Evolutionary conservation across 2,888 invertebrate species (phyloP).

Genomic region (Nephrotoma appendiculata): DNA sequence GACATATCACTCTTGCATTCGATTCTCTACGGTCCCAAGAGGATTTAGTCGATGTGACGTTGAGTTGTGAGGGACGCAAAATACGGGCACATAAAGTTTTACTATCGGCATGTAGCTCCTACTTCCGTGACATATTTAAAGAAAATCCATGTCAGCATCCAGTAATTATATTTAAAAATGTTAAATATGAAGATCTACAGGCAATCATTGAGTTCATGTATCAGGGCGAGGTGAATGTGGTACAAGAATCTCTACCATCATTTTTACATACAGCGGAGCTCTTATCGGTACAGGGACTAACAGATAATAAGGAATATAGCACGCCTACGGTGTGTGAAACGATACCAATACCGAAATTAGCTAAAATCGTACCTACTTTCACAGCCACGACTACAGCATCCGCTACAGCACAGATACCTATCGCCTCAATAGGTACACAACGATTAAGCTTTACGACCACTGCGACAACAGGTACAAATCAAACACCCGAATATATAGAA

Average conservation of each 20-base stretch:
- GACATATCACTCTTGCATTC: slow-evolving; percentile 65
- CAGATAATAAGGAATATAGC: slow-evolving; percentile 34
- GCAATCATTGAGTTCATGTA: slow-evolving; percentile 73
- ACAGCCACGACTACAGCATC: not conserved
- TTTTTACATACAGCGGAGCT: slow-evolving; percentile 65
- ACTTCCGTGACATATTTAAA: slow-evolving; percentile 56
- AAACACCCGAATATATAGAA: slow-evolving; percentile 1
- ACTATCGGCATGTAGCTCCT: slow-evolving; percentile 69
- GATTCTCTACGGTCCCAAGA: slow-evolving; percentile 52
- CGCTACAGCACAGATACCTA: not conserved
- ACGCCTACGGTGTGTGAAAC: not conserved
- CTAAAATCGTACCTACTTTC: not conserved
- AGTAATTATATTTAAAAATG: slow-evolving; percentile 65
- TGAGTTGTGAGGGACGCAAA: slow-evolving; percentile 71
- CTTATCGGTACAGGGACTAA: slow-evolving; percentile 60
- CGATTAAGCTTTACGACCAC: not conserved
- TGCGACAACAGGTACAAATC: not conserved
- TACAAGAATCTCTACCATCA: slow-evolving; percentile 62
- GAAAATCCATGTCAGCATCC: slow-evolving; percentile 71
- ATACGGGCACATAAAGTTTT: slow-evolving; percentile 76
- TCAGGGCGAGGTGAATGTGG: slow-evolving; percentile 43
- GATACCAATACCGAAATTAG: not conserved
- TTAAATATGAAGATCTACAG: slow-evolving; percentile 60
- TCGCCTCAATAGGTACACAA: not conserved
- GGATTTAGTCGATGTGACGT: slow-evolving; percentile 69